A percentile compares a stretch with the other conserved stretches of the same genome.
Evolutionary conservation across 2,113 vertebrate genomes (phyloP).

Genomic region (Sorex araneus): DNA sequence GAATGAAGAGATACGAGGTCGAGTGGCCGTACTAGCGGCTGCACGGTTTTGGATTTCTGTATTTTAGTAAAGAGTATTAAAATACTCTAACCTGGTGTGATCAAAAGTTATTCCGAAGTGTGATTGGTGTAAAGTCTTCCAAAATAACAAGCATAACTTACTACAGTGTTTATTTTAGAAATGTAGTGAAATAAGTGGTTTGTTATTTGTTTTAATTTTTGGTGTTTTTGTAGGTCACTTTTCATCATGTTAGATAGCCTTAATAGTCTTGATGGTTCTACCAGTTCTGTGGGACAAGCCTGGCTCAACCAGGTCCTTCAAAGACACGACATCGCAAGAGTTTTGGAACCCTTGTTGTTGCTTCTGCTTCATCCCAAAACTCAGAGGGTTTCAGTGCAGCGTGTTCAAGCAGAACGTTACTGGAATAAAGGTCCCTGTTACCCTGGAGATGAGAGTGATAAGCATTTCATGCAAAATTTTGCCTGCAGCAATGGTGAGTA

Average conservation of each 20-base stretch:
- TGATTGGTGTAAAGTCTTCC: conserved; percentile 33
- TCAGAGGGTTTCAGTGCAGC: conserved; percentile 97
- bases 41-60: no score
- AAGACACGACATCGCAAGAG: conserved; percentile 98
- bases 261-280: conserved; percentile 97
- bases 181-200: conserved; percentile 7
- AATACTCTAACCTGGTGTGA: not conserved
- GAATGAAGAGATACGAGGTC: no score
- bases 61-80: conserved; percentile 55
- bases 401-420: conserved; percentile 96
- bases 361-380: conserved; percentile 98
- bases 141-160: conserved; percentile 44
- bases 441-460: conserved; percentile 88
- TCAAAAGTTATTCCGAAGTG: conserved; percentile 36
- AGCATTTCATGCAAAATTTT: conserved; percentile 91
- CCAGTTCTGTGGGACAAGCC: conserved; percentile 96
- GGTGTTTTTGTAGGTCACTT: conserved; percentile 92
- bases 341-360: conserved; percentile 96
- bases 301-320: conserved; percentile 99
- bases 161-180: conserved; percentile 22
- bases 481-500: conserved; percentile 92
- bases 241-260: conserved; percentile 99
- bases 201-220: conserved; percentile 64
- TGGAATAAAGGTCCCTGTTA: conserved; percentile 90
- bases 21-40: no score